Conservation (phyloP, 2,113 vertebrate genomes). For the Alligator sinensis region DNA sequence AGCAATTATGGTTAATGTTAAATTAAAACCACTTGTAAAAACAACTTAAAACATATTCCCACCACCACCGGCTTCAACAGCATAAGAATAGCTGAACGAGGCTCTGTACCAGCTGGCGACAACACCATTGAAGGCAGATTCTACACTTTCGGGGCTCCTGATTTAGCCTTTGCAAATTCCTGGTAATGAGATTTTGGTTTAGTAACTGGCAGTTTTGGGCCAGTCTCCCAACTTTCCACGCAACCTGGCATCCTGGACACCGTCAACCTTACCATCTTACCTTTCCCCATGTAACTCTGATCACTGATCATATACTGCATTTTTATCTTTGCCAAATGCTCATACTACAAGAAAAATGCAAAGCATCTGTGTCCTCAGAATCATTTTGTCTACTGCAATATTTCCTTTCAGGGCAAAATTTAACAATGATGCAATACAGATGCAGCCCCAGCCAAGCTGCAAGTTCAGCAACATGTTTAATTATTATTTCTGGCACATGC, state of each 20-base stretch:
- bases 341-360: background rate
- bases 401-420: background rate
- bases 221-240: background rate
- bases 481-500: background rate
- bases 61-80: background rate
- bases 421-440: background rate
- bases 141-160: background rate
- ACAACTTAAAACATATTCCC: background rate
- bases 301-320: background rate
- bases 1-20: background rate
- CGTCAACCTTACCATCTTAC: fast-evolving
- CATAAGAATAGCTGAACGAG: background rate
- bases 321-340: background rate
- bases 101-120: too few species aligned
- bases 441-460: background rate
- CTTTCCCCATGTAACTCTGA: background rate
- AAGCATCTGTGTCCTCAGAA: background rate
- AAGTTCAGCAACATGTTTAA: background rate
- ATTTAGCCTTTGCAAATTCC: background rate
- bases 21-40: slow-evolving; percentile 1
- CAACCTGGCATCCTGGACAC: background rate
- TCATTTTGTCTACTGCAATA: background rate
- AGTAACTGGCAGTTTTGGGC: slow-evolving; percentile 5
- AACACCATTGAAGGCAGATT: background rate
- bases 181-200: background rate